Conservation (phyloP, 2,888 invertebrate genomes). For the Cotesia congregata region DNA sequence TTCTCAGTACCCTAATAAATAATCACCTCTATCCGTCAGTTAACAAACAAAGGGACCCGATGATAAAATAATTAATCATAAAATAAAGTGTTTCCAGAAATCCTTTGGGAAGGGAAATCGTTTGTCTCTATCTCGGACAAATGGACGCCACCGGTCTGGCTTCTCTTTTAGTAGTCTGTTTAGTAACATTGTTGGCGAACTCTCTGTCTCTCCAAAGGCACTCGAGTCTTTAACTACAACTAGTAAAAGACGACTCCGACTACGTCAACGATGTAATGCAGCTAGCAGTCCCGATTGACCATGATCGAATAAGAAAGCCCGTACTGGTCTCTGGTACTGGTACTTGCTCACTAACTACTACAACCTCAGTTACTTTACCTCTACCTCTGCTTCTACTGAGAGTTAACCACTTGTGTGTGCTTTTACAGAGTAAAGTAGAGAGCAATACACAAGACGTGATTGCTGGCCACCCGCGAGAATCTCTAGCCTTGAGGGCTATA, state of each 20-base stretch:
- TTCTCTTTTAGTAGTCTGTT: slow-evolving; percentile 46
- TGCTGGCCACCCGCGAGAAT: slow-evolving; percentile 35
- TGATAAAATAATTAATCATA: too few relatives aligned
- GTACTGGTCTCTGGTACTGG: slow-evolving; percentile 33
- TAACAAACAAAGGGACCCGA: too few relatives aligned
- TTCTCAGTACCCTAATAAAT: too few relatives aligned
- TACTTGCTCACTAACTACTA: slow-evolving; percentile 5
- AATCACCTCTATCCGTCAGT: too few relatives aligned
- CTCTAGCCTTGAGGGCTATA: slow-evolving; percentile 29
- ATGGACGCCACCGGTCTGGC: slow-evolving; percentile 56
- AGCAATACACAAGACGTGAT: slow-evolving; percentile 15
- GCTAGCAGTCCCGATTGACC: slow-evolving; percentile 43
- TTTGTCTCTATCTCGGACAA: slow-evolving; percentile 54
- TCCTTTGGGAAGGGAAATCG: slow-evolving; percentile 59
- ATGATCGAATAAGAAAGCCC: slow-evolving; percentile 38
- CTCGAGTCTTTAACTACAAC: not conserved
- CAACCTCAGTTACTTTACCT: not conserved
- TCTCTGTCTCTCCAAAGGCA: not conserved
- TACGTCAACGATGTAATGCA: not conserved
- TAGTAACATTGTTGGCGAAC: not conserved
- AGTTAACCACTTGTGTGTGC: not conserved
- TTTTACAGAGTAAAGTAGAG: not conserved
- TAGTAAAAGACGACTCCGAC: not conserved
- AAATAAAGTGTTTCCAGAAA: slow-evolving; percentile 39
- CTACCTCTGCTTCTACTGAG: not conserved